Conservation (phyloP, 1,140 invertebrate species). For the Eueides isabella region DNA sequence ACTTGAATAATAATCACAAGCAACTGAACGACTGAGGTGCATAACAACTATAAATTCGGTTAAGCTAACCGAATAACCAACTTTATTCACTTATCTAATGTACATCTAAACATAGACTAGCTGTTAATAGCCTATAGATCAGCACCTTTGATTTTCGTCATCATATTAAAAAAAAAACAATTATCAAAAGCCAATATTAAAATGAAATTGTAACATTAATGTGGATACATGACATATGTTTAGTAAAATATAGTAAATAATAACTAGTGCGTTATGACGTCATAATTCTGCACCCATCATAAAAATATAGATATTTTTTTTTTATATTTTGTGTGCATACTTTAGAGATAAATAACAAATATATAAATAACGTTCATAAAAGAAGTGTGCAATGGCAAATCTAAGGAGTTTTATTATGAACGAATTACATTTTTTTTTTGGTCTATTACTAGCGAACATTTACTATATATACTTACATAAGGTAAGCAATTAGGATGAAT, state of each 20-base stretch:
- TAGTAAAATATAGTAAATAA: neutral
- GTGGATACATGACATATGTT: neutral
- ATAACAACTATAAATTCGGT: neutral
- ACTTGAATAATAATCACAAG: no score
- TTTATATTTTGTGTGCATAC: neutral
- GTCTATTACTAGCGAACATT: no score
- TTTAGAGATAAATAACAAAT: neutral
- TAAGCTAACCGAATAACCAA: neutral
- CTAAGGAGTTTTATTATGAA: neutral
- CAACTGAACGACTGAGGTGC: neutral
- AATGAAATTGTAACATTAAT: neutral
- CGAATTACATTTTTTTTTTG: neutral
- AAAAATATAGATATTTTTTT: neutral
- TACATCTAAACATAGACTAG: neutral
- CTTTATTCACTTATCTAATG: neutral
- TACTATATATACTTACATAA: no score
- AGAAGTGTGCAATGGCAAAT: neutral
- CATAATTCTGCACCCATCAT: neutral
- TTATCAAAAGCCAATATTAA: conserved; percentile 1
- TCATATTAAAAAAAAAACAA: neutral
- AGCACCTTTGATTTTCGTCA: conserved; percentile 9
- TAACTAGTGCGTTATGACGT: conserved; percentile 1
- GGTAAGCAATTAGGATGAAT: neutral
- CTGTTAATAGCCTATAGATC: conserved; percentile 5
- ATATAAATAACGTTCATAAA: neutral